Evolutionary conservation across 2,113 vertebrate species (phyloP).

Genomic region (Gopherus flavomarginatus): DNA sequence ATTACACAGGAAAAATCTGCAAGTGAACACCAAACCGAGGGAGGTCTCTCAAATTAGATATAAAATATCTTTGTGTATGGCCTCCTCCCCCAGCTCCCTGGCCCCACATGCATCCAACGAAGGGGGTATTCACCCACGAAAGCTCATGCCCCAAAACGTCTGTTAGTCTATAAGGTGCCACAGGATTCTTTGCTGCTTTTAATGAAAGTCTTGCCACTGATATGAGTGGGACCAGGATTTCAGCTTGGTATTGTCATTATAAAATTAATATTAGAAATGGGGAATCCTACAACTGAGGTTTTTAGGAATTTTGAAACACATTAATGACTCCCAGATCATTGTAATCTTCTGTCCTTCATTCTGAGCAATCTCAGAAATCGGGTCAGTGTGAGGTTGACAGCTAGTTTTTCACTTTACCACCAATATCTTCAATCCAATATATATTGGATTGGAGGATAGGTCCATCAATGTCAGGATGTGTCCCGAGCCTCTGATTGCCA

Average conservation of each 20-base stretch:
- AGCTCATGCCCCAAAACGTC: too few species aligned
- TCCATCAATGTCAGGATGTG: too few species aligned
- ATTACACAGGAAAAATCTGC: not conserved
- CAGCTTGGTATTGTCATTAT: not conserved
- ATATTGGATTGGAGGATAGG: too few species aligned
- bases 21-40: not conserved
- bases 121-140: too few species aligned
- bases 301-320: not conserved
- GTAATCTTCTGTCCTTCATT: not conserved
- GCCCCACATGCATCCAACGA: too few species aligned
- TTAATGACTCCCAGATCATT: not conserved
- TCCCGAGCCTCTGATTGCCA: too few species aligned
- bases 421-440: not conserved
- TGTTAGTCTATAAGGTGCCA: too few species aligned
- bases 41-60: not conserved
- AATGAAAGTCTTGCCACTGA: not conserved
- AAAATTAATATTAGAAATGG: not conserved
- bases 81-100: not conserved
- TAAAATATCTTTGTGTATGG: fast-evolving
- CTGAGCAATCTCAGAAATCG: not conserved
- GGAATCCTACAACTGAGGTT: not conserved
- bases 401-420: not conserved
- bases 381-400: not conserved
- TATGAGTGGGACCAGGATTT: not conserved
- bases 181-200: too few species aligned